A percentile compares a stretch with the other conserved stretches of the same genome.
phyloP scores from a whole-genome alignment of 2,113 vertebrate species.

The Spheniscus mendiculus region DNA sequence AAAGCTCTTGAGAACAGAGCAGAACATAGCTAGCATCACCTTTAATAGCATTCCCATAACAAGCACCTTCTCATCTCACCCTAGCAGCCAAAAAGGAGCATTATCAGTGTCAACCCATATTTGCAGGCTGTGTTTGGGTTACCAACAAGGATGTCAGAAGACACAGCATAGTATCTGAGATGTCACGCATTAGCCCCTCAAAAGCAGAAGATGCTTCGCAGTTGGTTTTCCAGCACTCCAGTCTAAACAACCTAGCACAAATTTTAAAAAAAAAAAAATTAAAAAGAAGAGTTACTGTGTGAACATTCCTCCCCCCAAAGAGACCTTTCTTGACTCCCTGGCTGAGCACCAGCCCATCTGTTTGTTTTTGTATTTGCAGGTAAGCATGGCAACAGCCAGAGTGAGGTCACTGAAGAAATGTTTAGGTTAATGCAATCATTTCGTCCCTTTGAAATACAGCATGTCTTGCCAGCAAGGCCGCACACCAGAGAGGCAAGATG shows the following conservation, averaged over 20 bases:
- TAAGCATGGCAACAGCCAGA: slow-evolving; percentile 5
- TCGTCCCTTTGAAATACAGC: not conserved
- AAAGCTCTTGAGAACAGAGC: not conserved
- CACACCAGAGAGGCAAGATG: not conserved
- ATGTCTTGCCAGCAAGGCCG: not conserved
- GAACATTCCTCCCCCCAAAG: not conserved
- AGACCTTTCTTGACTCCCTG: not conserved
- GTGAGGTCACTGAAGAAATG: not conserved
- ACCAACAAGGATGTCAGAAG: not conserved
- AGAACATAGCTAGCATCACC: not conserved
- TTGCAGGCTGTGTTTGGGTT: not conserved
- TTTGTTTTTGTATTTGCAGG: not conserved
- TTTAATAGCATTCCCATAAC: not conserved
- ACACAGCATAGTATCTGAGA: not conserved
- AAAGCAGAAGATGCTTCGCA: not conserved
- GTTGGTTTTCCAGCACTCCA: not conserved
- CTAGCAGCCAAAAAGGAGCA: not conserved
- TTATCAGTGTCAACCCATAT: not conserved
- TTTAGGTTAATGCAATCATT: slow-evolving; percentile 16
- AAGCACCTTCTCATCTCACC: not conserved
- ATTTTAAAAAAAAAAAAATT: not conserved
- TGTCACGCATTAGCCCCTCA: not conserved
- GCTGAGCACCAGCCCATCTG: not conserved
- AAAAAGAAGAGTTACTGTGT: not conserved
- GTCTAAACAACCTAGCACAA: not conserved